Base-by-base conservation (phyloP, 1,140 invertebrate species). In the Eriosoma lanigerum region DNA sequence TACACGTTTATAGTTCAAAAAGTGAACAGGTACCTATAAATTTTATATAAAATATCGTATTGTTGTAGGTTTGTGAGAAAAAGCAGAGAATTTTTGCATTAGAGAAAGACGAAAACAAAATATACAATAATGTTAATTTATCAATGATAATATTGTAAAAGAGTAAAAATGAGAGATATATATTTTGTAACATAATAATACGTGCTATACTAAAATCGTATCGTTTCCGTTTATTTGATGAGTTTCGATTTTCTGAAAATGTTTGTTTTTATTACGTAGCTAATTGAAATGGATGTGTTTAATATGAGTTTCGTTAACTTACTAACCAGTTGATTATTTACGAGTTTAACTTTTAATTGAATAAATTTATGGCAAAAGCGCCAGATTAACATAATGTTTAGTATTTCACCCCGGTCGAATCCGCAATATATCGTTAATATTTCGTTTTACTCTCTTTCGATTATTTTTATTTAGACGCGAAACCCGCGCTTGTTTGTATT, bases 291-390 rank as follows among this genome's bases (percentile, higher is more conserved):
- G 19, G 26, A 68, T n/a, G 38, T 9, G 29, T 68, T 46, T 68
- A 15, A 46, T 4, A 13, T n/a, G 12, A 24, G 21, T 24, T 68
- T 17, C 64, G 21, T 68, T 46, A 46, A 66, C 32, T 44, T 21
- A n/a, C n/a, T n/a, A 44, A 44, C 62, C 32, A 44, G 62, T 66
- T 44, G 62, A 66, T 66, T 66, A 44, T 66, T 66, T 68, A 46
- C 13, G 21, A 48, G n/a, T 26, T 48, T 26, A 48, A 68, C 66
- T 68, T 26, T 68, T 48, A 48, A 68, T 48, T 48, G 21, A 68
- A 68, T 21, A 9, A 26, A 68, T 48, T 48, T 9, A 24, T 1
- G 13, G 4, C 13, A 24, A 24, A 48, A 24, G 2, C 44, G 4
- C 8, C 15, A 6, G 21, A 46, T 46, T 46, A 46, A 68, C n/a